Conservation (phyloP, 2,888 invertebrate genomes). For the Heliconius erato region DNA sequence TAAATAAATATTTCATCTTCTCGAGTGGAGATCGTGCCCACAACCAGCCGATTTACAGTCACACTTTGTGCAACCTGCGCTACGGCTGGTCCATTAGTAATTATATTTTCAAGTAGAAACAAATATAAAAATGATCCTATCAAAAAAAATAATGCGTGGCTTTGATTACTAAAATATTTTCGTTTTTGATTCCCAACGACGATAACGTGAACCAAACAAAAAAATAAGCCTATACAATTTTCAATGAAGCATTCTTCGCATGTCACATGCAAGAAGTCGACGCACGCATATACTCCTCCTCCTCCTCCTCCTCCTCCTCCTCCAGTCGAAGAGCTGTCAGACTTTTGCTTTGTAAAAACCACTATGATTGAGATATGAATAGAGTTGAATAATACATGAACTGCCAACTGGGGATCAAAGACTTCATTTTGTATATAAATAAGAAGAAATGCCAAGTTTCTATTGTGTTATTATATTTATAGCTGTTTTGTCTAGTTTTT, state of each 20-base stretch:
- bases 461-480: not conserved
- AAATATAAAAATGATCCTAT: no score
- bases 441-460: not conserved
- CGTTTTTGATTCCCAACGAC: no score
- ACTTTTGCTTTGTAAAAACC: slow-evolving; percentile 4
- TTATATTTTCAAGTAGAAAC: no score
- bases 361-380: slow-evolving; percentile 23
- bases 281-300: not conserved
- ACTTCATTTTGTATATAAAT: slow-evolving; percentile 6
- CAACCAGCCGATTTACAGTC: no score
- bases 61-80: no score
- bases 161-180: no score
- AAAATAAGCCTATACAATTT: not conserved
- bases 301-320: no score
- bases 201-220: not conserved
- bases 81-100: no score
- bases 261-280: not conserved
- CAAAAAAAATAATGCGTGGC: no score
- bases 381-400: slow-evolving; percentile 25
- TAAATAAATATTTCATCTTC: no score
- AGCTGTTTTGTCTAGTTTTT: no score
- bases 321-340: not conserved
- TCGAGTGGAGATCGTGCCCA: no score
- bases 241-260: slow-evolving; percentile 1
- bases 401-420: slow-evolving; percentile 10